Evolutionary conservation across 2,888 invertebrate genomes (phyloP).

Genomic region (Camponotus fellah): DNA sequence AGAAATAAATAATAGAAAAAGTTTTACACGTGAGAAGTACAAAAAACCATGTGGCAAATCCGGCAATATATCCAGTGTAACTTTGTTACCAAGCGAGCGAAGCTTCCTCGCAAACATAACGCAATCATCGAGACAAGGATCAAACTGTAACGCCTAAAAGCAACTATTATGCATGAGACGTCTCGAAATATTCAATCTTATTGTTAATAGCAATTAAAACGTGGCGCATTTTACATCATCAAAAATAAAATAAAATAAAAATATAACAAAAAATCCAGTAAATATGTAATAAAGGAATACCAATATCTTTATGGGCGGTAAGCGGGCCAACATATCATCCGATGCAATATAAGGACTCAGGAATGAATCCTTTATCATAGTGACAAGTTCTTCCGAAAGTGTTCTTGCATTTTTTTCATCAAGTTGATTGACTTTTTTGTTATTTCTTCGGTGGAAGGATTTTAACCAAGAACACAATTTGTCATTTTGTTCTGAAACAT

Average conservation of each 20-base stretch:
- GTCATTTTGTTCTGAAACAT: conserved; percentile 61
- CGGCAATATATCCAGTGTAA: conserved; percentile 94
- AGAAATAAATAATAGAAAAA: neutral
- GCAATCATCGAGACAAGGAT: conserved; percentile 98
- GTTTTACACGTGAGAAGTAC: conserved; percentile 93
- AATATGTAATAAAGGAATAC: conserved; percentile 87
- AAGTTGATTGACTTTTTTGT: conserved; percentile 76
- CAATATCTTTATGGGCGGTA: conserved; percentile 95
- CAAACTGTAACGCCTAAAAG: conserved; percentile 94
- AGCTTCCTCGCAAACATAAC: conserved; percentile 97
- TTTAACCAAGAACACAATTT: conserved; percentile 81
- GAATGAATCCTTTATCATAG: conserved; percentile 91
- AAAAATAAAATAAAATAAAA: neutral
- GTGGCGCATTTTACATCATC: neutral
- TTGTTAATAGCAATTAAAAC: neutral
- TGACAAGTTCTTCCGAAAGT: conserved; percentile 89
- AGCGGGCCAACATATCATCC: conserved; percentile 91
- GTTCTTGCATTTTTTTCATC: conserved; percentile 82
- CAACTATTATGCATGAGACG: conserved; percentile 34
- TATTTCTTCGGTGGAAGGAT: conserved; percentile 71
- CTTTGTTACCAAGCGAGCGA: conserved; percentile 91
- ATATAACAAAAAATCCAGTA: no score
- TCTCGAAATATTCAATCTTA: neutral
- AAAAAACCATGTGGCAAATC: conserved; percentile 99
- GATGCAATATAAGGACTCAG: conserved; percentile 96